A percentile compares a stretch with the other conserved stretches of the same genome.
These are phyloP conservation scores for Trichomycterus rosablanca DNA, from an alignment of 2,113 vertebrate species.

Conservation along the genomic window DNA sequence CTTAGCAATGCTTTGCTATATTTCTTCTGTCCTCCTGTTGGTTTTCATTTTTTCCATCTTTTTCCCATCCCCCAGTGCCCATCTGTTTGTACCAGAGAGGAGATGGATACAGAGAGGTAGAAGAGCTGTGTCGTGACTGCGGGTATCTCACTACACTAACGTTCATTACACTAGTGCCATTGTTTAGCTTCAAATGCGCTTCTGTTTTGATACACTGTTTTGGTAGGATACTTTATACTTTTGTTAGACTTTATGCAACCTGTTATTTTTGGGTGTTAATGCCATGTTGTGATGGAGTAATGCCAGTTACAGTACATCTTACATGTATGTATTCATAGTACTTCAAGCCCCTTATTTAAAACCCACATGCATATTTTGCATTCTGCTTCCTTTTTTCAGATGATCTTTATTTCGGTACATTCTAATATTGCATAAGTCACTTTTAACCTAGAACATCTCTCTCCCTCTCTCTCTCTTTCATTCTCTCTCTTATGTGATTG, in stretches of 20 bases:
- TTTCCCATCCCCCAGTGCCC: constrained; percentile 25
- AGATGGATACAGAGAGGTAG: constrained; percentile 17
- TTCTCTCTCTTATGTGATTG: constrained; percentile 32
- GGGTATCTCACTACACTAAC: constrained; percentile 16
- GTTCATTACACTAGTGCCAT: background rate
- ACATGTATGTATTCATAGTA: background rate
- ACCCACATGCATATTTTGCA: background rate
- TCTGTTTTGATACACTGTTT: background rate
- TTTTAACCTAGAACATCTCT: constrained; percentile 25
- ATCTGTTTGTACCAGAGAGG: constrained; percentile 12
- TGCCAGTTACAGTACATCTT: no score
- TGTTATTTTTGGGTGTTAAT: background rate
- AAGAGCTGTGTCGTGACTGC: constrained; percentile 28
- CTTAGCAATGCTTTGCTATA: constrained; percentile 2
- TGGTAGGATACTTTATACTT: no score
- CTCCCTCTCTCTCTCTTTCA: constrained; percentile 9
- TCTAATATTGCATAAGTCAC: constrained; percentile 27
- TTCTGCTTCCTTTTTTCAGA: background rate
- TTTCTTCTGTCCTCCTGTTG: constrained; percentile 4
- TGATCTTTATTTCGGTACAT: no score
- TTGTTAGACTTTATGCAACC: background rate
- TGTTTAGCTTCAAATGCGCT: background rate
- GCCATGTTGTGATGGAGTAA: background rate
- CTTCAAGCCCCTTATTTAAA: background rate
- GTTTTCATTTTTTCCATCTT: background rate